Percentiles rank a stretch among this genome's conserved stretches.
These are phyloP conservation scores for Orchesella flavescens DNA, from an alignment of 2,888 invertebrate genomes.

Conservation along the genomic window DNA sequence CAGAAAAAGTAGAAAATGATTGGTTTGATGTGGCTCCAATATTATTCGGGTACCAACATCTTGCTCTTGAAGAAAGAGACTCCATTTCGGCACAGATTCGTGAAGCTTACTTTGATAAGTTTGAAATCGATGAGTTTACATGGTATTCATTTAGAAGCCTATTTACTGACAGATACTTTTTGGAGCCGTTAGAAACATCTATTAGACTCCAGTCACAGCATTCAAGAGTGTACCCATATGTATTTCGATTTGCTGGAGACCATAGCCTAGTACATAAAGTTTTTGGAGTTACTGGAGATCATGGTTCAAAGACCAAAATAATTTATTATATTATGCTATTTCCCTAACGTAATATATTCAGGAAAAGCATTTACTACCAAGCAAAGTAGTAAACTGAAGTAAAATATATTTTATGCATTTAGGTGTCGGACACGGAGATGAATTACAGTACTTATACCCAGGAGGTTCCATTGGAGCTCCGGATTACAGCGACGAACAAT, in stretches of 20 bases:
- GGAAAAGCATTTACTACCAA: neutral
- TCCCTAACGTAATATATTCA: neutral
- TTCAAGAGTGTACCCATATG: slow-evolving; percentile 33
- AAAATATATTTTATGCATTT: neutral
- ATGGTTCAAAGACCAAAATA: slow-evolving; percentile 21
- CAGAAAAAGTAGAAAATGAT: slow-evolving; percentile 17
- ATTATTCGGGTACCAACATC: slow-evolving; percentile 32
- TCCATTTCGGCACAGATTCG: slow-evolving; percentile 25
- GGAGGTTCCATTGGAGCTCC: slow-evolving; percentile 31
- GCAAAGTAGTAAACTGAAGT: neutral
- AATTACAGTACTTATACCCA: slow-evolving; percentile 48
- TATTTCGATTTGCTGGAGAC: slow-evolving; percentile 50
- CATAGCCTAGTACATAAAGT: slow-evolving; percentile 15
- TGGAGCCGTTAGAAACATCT: slow-evolving; percentile 28
- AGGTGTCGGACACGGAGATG: slow-evolving; percentile 49
- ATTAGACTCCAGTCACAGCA: slow-evolving; percentile 37
- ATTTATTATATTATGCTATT: neutral
- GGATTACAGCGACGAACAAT: slow-evolving; percentile 34
- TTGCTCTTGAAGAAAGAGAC: neutral
- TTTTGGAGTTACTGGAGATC: slow-evolving; percentile 35
- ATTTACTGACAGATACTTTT: slow-evolving; percentile 41
- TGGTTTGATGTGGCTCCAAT: slow-evolving; percentile 35
- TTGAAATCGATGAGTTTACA: slow-evolving; percentile 44
- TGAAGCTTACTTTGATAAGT: slow-evolving; percentile 32
- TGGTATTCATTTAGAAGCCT: slow-evolving; percentile 33